These are phyloP conservation scores for Orthonyx spaldingii DNA, from an alignment of 2,113 vertebrate species.

Conservation along the genomic window DNA sequence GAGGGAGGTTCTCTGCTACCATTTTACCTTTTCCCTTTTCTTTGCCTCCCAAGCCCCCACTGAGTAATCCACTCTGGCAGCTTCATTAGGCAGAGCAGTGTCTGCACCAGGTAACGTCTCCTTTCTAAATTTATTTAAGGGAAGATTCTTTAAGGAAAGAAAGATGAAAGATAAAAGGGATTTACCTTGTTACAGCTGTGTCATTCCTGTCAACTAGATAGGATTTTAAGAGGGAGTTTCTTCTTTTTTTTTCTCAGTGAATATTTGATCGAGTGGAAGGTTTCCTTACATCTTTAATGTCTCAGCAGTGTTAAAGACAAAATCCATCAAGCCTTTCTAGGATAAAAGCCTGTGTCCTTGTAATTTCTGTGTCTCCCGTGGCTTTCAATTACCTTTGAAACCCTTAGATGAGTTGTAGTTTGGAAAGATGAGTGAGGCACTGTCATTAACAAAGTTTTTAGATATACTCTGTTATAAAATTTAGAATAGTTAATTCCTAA, in stretches of 20 bases:
- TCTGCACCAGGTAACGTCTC: constrained; percentile 7
- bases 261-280: fast-evolving
- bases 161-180: neutral
- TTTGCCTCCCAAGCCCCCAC: neutral
- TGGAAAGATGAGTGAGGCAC: neutral
- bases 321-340: neutral
- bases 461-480: neutral
- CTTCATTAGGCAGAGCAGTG: constrained; percentile 6
- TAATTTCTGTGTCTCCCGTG: neutral
- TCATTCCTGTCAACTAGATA: neutral
- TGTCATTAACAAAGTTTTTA: neutral
- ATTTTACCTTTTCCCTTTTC: neutral
- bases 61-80: constrained; percentile 54
- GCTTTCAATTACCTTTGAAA: neutral
- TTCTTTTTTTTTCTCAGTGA: neutral
- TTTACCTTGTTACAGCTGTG: neutral
- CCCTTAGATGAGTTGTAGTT: neutral
- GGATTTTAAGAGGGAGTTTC: fast-evolving
- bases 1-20: constrained; percentile 13
- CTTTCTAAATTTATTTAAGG: neutral
- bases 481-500: neutral
- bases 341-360: neutral
- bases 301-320: neutral
- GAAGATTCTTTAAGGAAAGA: neutral
- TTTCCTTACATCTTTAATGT: neutral